phyloP scores from a whole-genome alignment of 2,888 invertebrate species.

The Exephanes ischioxanthus region DNA sequence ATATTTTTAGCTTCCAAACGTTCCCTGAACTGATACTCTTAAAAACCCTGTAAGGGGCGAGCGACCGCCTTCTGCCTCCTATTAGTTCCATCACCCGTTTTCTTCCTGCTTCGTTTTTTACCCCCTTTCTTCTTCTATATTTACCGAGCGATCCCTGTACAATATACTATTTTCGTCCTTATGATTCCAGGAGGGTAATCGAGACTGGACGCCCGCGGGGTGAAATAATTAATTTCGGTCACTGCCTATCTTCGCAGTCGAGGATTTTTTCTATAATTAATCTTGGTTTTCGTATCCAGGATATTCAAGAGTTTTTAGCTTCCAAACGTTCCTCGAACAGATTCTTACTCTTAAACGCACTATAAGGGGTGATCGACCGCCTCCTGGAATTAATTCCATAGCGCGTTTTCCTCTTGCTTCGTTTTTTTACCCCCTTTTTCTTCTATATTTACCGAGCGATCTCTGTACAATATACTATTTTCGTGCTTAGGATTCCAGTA shows the following conservation, averaged over 20 bases:
- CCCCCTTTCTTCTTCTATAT: slow-evolving; percentile 36
- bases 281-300: too few relatives aligned
- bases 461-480: slow-evolving; percentile 32
- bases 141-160: slow-evolving; percentile 45
- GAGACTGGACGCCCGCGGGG: slow-evolving; percentile 22
- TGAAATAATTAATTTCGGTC: slow-evolving; percentile 38
- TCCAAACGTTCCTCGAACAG: background rate
- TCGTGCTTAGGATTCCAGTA: slow-evolving; percentile 25
- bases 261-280: background rate
- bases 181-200: slow-evolving; percentile 14
- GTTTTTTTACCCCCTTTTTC: slow-evolving; percentile 41
- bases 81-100: too few relatives aligned
- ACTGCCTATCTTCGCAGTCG: background rate
- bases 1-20: background rate
- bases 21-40: too few relatives aligned
- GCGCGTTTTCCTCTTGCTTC: slow-evolving; percentile 15
- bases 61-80: background rate
- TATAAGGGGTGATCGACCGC: background rate
- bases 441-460: slow-evolving; percentile 28
- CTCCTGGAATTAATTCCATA: slow-evolving; percentile 30
- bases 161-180: slow-evolving; percentile 23
- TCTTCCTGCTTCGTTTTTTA: background rate
- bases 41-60: too few relatives aligned
- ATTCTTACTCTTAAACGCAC: background rate
- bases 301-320: too few relatives aligned